Evolutionary conservation across 2,113 vertebrate species (phyloP).

Genomic region (Cathartes aura): DNA sequence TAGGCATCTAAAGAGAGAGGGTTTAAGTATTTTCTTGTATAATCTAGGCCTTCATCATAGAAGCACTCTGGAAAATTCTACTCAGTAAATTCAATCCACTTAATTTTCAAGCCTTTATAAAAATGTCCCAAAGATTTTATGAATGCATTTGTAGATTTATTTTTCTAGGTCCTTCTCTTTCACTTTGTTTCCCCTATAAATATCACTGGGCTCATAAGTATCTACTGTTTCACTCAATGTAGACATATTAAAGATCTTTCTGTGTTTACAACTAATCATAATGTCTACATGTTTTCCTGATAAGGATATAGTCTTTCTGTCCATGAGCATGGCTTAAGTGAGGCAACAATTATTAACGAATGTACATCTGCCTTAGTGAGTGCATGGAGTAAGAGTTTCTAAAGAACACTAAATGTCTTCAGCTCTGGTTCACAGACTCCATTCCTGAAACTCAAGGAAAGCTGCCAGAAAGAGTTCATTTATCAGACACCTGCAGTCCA

Average conservation of each 20-base stretch:
- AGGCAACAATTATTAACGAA: conserved; percentile 76
- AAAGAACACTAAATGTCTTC: conserved; percentile 55
- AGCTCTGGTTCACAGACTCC: conserved; percentile 33
- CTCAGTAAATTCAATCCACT: background rate
- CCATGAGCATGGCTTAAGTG: conserved; percentile 59
- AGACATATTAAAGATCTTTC: conserved; percentile 60
- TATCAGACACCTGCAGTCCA: conserved; percentile 54
- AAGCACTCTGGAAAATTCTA: background rate
- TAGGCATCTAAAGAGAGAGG: background rate
- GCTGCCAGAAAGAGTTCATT: conserved; percentile 56
- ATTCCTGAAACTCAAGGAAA: conserved; percentile 43
- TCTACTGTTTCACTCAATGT: conserved; percentile 45
- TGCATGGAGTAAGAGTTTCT: conserved; percentile 11
- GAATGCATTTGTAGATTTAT: background rate
- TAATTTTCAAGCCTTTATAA: background rate
- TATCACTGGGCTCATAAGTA: background rate
- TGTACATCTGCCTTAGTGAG: conserved; percentile 65
- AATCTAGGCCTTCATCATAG: background rate
- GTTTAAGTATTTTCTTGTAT: background rate
- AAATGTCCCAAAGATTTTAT: background rate
- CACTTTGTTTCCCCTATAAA: conserved; percentile 11
- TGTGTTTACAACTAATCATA: conserved; percentile 67
- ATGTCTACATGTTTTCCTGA: conserved; percentile 66
- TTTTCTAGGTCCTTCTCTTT: conserved; percentile 9
- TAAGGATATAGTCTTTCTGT: conserved; percentile 50